A percentile compares a stretch with the other conserved stretches of the same genome.
Conservation (phyloP, 2,113 vertebrate genomes). For the Syngnathus floridae region DNA sequence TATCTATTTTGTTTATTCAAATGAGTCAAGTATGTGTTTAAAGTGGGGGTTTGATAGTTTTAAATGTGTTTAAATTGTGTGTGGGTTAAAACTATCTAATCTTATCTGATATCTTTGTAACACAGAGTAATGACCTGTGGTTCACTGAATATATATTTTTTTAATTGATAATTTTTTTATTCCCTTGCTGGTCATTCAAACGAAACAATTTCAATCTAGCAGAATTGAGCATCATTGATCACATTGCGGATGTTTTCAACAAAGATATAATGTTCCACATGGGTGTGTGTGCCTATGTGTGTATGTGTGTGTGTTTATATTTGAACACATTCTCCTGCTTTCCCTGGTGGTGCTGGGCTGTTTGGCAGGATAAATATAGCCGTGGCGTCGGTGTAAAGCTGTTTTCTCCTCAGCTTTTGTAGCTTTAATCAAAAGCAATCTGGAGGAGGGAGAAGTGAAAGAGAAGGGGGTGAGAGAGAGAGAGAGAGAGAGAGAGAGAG, state of each 20-base stretch:
- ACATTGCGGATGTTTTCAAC: constrained; percentile 54
- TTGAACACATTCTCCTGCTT: constrained; percentile 36
- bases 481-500: constrained; percentile 1
- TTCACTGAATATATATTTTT: not conserved
- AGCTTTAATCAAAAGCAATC: constrained; percentile 77
- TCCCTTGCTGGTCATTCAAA: not conserved
- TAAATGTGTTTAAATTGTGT: too few relatives aligned
- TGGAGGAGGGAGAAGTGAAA: constrained; percentile 64
- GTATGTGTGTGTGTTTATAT: constrained; percentile 22
- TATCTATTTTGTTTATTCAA: too few relatives aligned
- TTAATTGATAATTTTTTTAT: not conserved
- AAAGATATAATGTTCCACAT: constrained; percentile 48
- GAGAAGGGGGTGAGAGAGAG: constrained; percentile 23
- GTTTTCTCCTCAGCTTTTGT: constrained; percentile 66
- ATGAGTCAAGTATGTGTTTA: too few relatives aligned
- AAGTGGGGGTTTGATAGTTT: too few relatives aligned
- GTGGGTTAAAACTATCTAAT: not conserved
- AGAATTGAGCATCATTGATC: constrained; percentile 39
- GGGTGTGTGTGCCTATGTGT: constrained; percentile 35
- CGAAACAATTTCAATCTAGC: constrained; percentile 21
- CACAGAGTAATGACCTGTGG: not conserved
- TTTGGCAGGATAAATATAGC: constrained; percentile 75
- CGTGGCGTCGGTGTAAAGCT: constrained; percentile 64
- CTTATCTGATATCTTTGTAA: not conserved
- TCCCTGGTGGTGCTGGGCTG: constrained; percentile 64